Conservation (phyloP, 2,888 invertebrate genomes). For the Uloborus plumipes region DNA sequence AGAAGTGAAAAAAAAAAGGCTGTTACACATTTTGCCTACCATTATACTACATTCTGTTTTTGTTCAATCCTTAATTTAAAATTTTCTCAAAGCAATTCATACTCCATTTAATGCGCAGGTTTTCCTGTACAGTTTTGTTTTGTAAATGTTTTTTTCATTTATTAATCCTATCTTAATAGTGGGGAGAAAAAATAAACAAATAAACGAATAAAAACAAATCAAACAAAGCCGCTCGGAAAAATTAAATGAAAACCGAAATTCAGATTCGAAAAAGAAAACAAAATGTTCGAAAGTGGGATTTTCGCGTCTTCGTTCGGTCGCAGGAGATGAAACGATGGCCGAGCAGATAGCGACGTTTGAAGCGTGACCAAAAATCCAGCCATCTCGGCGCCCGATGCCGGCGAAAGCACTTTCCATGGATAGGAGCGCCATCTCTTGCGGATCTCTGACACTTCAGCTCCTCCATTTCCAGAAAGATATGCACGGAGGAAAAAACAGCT, state of each 20-base stretch:
- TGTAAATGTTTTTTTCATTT: too few species aligned
- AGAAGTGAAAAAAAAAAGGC: conserved; percentile 4
- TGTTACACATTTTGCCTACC: neutral
- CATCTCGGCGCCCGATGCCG: conserved; percentile 27
- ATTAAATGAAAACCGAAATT: neutral
- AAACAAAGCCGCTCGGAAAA: too few species aligned
- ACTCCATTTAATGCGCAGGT: too few species aligned
- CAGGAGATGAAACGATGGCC: conserved; percentile 25
- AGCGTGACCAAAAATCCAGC: conserved; percentile 48
- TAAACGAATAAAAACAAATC: too few species aligned
- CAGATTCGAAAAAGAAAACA: neutral
- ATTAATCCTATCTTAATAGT: too few species aligned
- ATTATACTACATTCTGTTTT: too few species aligned
- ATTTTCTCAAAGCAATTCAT: too few species aligned
- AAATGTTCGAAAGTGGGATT: conserved; percentile 19
- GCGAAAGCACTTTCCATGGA: neutral
- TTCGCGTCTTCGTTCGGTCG: conserved; percentile 28
- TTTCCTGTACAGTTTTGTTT: too few species aligned
- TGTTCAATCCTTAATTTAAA: too few species aligned
- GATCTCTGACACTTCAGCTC: neutral
- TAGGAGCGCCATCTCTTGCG: conserved; percentile 40
- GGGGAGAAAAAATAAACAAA: too few species aligned
- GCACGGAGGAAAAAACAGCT: too few species aligned
- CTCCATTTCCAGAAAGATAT: neutral
- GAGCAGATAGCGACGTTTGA: conserved; percentile 19